A percentile compares a stretch with the other conserved stretches of the same genome.
Evolutionary conservation across 1,140 invertebrate genomes (phyloP).

Genomic region (Zophobas morio): DNA sequence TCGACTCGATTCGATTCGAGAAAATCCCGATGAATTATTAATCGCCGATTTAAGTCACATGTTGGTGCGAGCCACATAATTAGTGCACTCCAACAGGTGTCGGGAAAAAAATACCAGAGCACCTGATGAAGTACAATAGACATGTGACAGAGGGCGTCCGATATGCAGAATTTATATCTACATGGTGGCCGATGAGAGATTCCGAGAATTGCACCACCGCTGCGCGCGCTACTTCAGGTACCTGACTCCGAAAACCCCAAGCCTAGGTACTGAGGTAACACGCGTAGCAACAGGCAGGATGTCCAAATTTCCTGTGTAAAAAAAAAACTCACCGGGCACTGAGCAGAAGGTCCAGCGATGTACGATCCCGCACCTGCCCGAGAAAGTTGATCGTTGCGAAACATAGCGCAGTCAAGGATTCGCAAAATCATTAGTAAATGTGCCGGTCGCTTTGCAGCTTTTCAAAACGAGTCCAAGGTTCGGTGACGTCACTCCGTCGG

Average conservation of each 20-base stretch:
- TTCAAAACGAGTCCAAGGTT: conserved; percentile 60
- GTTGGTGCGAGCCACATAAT: conserved; percentile 72
- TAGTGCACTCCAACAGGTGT: conserved; percentile 97
- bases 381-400: conserved; percentile 35
- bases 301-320: neutral
- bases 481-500: conserved; percentile 54
- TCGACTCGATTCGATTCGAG: no score
- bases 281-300: conserved; percentile 71
- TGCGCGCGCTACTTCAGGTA: conserved; percentile 98
- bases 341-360: neutral
- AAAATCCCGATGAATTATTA: no score
- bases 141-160: conserved; percentile 76
- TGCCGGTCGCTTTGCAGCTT: conserved; percentile 48
- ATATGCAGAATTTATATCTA: conserved; percentile 20
- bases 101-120: conserved; percentile 93
- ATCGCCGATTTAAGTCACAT: neutral
- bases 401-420: conserved; percentile 43
- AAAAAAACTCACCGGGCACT: conserved; percentile 11
- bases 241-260: conserved; percentile 86
- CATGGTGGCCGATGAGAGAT: conserved; percentile 3
- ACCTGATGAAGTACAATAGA: conserved; percentile 99
- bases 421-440: conserved; percentile 45
- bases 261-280: conserved; percentile 82
- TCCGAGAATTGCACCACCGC: conserved; percentile 64
- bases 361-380: conserved; percentile 15